A percentile compares a stretch with the other conserved stretches of the same genome.
Conservation (phyloP, 2,113 vertebrate species). For the Brachyhypopomus gauderio region DNA sequence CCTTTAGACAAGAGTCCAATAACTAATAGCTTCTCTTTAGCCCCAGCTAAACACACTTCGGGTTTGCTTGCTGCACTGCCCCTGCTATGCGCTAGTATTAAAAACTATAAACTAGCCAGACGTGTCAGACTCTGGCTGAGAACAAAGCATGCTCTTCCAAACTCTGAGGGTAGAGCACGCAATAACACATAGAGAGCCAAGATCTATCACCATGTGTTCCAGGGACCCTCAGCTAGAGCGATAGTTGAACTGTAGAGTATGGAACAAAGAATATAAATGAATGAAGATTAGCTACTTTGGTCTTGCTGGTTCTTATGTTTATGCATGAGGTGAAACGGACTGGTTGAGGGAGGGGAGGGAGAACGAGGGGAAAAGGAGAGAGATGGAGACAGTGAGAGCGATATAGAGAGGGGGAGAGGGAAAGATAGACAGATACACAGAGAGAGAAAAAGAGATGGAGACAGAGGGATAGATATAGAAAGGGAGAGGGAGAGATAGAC, state of each 20-base stretch:
- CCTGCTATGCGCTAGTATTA: conserved; percentile 51
- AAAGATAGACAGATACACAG: too few relatives aligned
- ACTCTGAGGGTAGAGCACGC: conserved; percentile 9
- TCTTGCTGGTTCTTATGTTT: conserved; percentile 42
- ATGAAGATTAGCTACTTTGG: conserved; percentile 42
- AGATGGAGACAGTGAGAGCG: conserved; percentile 36
- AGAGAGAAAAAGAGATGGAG: too few relatives aligned
- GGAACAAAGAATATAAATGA: conserved; percentile 39
- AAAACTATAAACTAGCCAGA: conserved; percentile 55
- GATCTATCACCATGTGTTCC: conserved; percentile 19
- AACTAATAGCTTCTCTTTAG: conserved; percentile 47
- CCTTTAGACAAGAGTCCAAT: conserved; percentile 40
- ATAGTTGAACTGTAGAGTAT: conserved; percentile 36
- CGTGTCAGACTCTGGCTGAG: conserved; percentile 50
- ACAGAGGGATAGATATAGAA: too few relatives aligned
- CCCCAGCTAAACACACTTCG: conserved; percentile 40
- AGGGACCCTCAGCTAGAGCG: conserved; percentile 20
- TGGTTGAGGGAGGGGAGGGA: conserved; percentile 14
- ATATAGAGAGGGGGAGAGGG: not conserved
- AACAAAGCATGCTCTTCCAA: conserved; percentile 37
- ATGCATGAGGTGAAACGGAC: conserved; percentile 44
- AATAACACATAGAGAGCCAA: conserved; percentile 37
- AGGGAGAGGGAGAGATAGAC: not conserved
- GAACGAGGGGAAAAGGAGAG: not conserved
- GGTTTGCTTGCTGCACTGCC: conserved; percentile 33